Percentiles rank a stretch among this genome's conserved stretches.
phyloP scores from a whole-genome alignment of 2,113 vertebrate species.

The Vombatus ursinus region DNA sequence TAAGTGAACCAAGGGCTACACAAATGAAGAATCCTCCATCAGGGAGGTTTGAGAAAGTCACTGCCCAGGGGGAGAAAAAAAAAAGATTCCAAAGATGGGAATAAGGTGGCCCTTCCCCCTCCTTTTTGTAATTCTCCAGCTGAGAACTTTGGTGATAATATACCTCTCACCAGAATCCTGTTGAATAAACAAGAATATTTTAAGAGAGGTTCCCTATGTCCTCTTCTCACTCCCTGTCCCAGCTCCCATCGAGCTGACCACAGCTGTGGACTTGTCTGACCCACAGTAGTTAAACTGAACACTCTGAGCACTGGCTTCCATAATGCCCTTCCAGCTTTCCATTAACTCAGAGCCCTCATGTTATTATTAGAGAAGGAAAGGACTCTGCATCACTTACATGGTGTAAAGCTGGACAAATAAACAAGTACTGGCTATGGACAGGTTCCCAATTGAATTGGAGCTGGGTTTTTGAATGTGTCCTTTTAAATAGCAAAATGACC shows the following conservation, averaged over 20 bases:
- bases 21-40: slow-evolving; percentile 47
- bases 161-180: slow-evolving; percentile 51
- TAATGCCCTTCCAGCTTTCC: slow-evolving; percentile 67
- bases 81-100: slow-evolving; percentile 50
- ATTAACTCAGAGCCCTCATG: slow-evolving; percentile 71
- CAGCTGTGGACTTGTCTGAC: slow-evolving; percentile 78
- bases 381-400: slow-evolving; percentile 49
- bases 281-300: slow-evolving; percentile 68
- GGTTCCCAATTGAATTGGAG: slow-evolving; percentile 55
- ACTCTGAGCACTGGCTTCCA: slow-evolving; percentile 57
- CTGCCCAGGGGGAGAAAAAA: slow-evolving; percentile 32
- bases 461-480: slow-evolving; percentile 72
- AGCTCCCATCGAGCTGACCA: slow-evolving; percentile 33
- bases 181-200: slow-evolving; percentile 75
- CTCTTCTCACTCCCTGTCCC: slow-evolving; percentile 19
- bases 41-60: slow-evolving; percentile 66
- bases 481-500: slow-evolving; percentile 75
- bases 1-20: slow-evolving; percentile 73
- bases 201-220: slow-evolving; percentile 49
- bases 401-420: slow-evolving; percentile 77
- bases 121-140: slow-evolving; percentile 50
- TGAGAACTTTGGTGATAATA: slow-evolving; percentile 64
- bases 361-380: slow-evolving; percentile 78
- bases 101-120: slow-evolving; percentile 48
- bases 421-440: slow-evolving; percentile 70